A percentile compares a stretch with the other conserved stretches of the same genome.
Evolutionary conservation across 2,113 vertebrate species (phyloP).

Genomic region (Glareola pratincola): DNA sequence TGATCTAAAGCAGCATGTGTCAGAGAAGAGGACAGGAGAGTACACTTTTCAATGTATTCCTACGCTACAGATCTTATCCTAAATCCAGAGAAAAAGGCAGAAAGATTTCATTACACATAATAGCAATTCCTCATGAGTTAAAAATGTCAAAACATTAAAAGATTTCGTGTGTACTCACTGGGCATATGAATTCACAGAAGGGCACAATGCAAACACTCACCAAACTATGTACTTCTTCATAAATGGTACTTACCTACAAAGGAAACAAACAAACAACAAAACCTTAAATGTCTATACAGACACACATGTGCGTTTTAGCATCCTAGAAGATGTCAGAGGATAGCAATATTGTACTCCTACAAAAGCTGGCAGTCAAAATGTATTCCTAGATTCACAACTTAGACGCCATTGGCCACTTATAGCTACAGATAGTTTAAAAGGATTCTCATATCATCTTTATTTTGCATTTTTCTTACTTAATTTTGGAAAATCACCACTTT

Average conservation of each 20-base stretch:
- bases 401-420: accelerated
- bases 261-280: constrained; percentile 44
- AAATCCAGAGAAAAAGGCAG: neutral
- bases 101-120: neutral
- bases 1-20: neutral
- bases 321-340: neutral
- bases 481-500: neutral
- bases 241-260: constrained; percentile 73
- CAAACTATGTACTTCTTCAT: constrained; percentile 42
- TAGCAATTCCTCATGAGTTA: neutral
- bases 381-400: neutral
- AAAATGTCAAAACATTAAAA: neutral
- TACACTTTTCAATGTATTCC: neutral
- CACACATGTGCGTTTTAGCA: neutral
- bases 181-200: neutral
- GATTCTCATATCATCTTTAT: neutral
- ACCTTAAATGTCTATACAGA: neutral
- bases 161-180: neutral
- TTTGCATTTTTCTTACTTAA: neutral
- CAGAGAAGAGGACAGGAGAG: neutral
- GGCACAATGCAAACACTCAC: constrained; percentile 48
- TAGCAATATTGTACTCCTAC: neutral
- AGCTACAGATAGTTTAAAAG: neutral
- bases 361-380: neutral
- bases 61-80: neutral